phyloP scores from a whole-genome alignment of 2,113 vertebrate genomes.

The Physeter macrocephalus region DNA sequence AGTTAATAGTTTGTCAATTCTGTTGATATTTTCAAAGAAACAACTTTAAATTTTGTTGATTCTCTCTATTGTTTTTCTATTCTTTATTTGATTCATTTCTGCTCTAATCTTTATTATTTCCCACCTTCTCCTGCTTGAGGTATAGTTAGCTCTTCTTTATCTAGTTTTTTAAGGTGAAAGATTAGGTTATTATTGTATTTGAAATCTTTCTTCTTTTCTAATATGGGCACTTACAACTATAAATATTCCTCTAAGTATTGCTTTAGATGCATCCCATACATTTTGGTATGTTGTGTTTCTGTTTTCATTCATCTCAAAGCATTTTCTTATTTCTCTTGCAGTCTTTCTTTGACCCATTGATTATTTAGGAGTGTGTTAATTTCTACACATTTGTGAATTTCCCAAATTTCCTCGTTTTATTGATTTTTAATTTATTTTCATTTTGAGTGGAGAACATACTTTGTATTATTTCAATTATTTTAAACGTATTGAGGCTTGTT shows the following conservation, averaged over 20 bases:
- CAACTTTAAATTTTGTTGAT: background rate
- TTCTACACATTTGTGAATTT: background rate
- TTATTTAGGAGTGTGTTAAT: background rate
- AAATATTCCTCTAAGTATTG: background rate
- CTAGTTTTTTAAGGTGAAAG: background rate
- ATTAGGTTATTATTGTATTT: background rate
- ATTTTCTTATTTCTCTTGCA: background rate
- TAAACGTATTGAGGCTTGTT: background rate
- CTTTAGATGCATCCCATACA: background rate
- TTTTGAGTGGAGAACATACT: background rate
- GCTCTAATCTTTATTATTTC: background rate
- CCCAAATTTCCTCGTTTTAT: background rate
- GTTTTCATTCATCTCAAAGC: background rate
- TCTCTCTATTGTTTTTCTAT: background rate
- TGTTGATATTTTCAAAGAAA: background rate
- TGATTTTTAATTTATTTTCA: background rate
- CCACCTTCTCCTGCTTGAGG: background rate
- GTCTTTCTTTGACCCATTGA: background rate
- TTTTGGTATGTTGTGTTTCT: background rate
- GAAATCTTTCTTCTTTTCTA: background rate
- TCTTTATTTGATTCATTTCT: background rate
- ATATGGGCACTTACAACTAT: background rate
- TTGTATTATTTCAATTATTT: conserved; percentile 11
- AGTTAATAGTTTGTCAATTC: background rate
- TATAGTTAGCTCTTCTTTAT: background rate